These are phyloP conservation scores for Drosophila affinis DNA, from an alignment of 2,888 invertebrate species.

Conservation along the genomic window DNA sequence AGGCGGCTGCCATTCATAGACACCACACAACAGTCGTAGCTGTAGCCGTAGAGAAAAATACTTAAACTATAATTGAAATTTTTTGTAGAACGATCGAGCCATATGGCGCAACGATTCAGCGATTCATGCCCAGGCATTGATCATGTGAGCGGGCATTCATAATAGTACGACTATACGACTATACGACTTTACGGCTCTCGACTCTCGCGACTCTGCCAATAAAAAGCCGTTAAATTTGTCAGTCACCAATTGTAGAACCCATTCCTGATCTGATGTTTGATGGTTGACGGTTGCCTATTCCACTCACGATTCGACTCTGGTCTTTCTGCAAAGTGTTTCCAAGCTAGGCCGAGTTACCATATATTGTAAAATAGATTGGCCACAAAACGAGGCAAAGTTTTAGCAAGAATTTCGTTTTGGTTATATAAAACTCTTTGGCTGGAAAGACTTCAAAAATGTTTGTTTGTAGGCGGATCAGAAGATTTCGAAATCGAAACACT, in stretches of 20 bases:
- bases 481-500: too few species aligned
- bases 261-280: too few species aligned
- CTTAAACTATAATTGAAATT: constrained; percentile 22
- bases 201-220: too few species aligned
- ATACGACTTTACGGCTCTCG: too few species aligned
- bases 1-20: constrained; percentile 59
- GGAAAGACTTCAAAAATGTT: background rate
- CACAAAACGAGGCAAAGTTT: background rate
- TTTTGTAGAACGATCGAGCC: constrained; percentile 23
- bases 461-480: background rate
- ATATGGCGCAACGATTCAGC: constrained; percentile 30
- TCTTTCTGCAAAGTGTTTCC: background rate
- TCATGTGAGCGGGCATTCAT: constrained; percentile 20
- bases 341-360: background rate
- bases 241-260: background rate
- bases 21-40: constrained; percentile 5
- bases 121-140: constrained; percentile 15
- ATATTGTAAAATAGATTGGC: background rate
- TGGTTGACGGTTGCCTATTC: background rate
- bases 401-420: background rate
- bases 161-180: constrained; percentile 5
- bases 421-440: background rate
- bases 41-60: background rate
- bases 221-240: constrained; percentile 11
- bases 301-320: background rate